Conservation (phyloP, 92 coral and sea anemone species). For the Phenganax marumi region DNA sequence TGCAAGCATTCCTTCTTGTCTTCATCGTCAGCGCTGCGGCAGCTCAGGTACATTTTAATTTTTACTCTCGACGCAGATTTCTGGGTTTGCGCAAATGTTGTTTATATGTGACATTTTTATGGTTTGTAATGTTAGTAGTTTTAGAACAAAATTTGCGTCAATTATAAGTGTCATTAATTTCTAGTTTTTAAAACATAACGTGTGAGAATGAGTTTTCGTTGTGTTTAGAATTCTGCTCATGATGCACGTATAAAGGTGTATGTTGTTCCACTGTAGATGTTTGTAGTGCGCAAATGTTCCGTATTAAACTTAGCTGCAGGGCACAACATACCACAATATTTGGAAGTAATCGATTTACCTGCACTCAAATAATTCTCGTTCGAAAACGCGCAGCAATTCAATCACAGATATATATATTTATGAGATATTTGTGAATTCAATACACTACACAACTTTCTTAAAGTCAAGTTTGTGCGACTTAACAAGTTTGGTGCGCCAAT, state of each 20-base stretch:
- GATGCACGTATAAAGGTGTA: neutral
- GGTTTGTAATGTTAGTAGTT: neutral
- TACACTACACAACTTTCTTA: too few relatives aligned
- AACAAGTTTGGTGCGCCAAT: too few relatives aligned
- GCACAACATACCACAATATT: neutral
- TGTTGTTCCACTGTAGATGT: neutral
- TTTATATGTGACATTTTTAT: neutral
- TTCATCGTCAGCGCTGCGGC: constrained; percentile 23
- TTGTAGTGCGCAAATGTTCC: neutral
- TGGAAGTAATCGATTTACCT: neutral
- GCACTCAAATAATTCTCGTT: neutral
- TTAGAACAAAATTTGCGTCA: constrained; percentile 21
- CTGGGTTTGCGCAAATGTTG: neutral
- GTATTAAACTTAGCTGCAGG: constrained; percentile 1
- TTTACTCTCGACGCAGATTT: too few relatives aligned
- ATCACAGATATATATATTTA: too few relatives aligned
- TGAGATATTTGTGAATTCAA: too few relatives aligned
- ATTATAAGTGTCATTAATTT: constrained; percentile 13
- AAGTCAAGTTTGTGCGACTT: too few relatives aligned
- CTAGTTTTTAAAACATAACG: neutral
- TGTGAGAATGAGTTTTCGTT: neutral
- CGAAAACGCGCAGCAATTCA: too few relatives aligned
- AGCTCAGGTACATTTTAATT: constrained; percentile 16
- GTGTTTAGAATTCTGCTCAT: neutral
- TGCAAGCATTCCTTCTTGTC: constrained; percentile 44